These are phyloP conservation scores for Silurus aristotelis DNA, from an alignment of 2,797 vertebrate genomes.

Conservation along the genomic window DNA sequence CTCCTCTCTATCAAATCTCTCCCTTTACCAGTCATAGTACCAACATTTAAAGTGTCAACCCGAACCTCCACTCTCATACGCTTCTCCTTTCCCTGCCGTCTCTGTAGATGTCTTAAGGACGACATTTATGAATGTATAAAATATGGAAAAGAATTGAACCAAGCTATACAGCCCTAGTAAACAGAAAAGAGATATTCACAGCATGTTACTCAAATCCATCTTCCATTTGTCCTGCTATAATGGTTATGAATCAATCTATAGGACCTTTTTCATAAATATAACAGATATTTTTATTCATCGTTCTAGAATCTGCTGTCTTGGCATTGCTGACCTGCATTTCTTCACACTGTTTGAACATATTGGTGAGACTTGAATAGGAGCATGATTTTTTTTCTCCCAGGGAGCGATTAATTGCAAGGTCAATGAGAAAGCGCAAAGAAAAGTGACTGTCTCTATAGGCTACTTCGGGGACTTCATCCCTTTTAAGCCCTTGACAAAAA, in stretches of 20 bases:
- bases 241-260: not conserved
- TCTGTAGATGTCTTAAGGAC: not conserved
- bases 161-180: not conserved
- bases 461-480: not conserved
- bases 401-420: conserved; percentile 7
- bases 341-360: not conserved
- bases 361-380: not conserved
- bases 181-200: not conserved
- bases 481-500: conserved; percentile 6
- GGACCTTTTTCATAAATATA: not conserved
- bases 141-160: not conserved
- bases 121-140: not conserved
- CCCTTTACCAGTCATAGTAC: too few species aligned
- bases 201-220: not conserved
- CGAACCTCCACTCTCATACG: too few species aligned
- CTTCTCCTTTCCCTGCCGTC: too few species aligned
- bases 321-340: not conserved
- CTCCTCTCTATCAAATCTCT: too few species aligned
- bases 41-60: too few species aligned
- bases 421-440: not conserved
- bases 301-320: not conserved
- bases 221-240: not conserved
- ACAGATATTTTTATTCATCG: not conserved
- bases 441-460: not conserved
- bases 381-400: not conserved